Conservation (phyloP, 2,888 invertebrate genomes). For the Lepidonotus clava region DNA sequence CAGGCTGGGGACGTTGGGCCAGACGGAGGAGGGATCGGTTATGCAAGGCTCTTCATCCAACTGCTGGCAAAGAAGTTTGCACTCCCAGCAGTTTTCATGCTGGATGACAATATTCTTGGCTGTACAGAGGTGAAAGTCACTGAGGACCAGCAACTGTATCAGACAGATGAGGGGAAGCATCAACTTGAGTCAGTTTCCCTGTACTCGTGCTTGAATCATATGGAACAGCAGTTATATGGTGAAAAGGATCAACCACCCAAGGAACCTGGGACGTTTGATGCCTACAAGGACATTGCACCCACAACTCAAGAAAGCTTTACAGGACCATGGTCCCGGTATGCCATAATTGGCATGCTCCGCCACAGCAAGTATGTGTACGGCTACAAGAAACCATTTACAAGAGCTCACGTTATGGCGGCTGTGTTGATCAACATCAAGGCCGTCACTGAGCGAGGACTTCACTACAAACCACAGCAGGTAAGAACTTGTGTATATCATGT, state of each 20-base stretch:
- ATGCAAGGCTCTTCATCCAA: constrained; percentile 58
- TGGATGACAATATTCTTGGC: too few species aligned
- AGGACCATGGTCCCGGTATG: constrained; percentile 34
- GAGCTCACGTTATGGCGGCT: constrained; percentile 45
- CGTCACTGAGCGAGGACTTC: not conserved
- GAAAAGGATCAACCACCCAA: not conserved
- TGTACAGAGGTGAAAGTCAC: too few species aligned
- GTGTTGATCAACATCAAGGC: constrained; percentile 52
- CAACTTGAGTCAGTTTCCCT: not conserved
- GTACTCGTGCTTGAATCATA: not conserved
- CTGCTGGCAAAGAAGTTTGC: constrained; percentile 45
- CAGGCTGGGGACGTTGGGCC: not conserved
- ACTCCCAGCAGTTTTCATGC: constrained; percentile 49
- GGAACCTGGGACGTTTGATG: not conserved
- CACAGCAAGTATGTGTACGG: not conserved
- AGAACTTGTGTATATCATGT: too few species aligned
- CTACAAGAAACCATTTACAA: constrained; percentile 40
- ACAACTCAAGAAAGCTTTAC: not conserved
- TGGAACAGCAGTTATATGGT: constrained; percentile 32
- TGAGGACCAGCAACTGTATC: too few species aligned
- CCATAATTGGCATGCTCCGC: not conserved
- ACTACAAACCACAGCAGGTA: constrained; percentile 50
- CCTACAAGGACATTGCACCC: not conserved
- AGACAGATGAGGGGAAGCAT: constrained; percentile 14
- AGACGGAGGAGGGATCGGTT: constrained; percentile 55